These are phyloP conservation scores for Sebastes variabilis DNA, from an alignment of 2,797 vertebrate genomes.

Conservation along the genomic window DNA sequence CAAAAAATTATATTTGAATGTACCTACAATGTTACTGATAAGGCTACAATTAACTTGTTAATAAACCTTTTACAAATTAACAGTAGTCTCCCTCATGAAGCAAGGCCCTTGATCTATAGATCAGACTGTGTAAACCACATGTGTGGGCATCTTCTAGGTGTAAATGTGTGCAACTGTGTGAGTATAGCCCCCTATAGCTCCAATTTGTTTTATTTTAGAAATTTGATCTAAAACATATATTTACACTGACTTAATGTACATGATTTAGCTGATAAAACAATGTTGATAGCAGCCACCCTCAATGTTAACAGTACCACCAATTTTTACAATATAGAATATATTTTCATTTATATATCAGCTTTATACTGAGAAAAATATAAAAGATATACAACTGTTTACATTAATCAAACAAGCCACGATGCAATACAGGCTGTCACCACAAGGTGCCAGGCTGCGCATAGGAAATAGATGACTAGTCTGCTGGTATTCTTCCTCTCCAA, in stretches of 20 bases:
- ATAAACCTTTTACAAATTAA: no score
- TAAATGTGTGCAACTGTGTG: not conserved
- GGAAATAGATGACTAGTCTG: not conserved
- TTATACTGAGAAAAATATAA: not conserved
- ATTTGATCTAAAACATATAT: not conserved
- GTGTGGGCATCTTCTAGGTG: not conserved
- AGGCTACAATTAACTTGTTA: no score
- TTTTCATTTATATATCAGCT: not conserved
- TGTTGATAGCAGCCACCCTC: not conserved
- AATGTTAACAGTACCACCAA: not conserved
- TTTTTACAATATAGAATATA: not conserved
- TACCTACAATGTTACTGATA: no score
- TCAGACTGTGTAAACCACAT: not conserved
- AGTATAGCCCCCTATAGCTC: not conserved
- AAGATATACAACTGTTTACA: not conserved
- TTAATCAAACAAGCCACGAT: not conserved
- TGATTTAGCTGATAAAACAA: not conserved
- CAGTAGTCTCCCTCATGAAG: not conserved
- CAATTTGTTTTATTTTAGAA: not conserved
- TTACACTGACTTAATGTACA: not conserved
- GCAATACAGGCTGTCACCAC: constrained; percentile 4
- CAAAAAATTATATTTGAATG: no score
- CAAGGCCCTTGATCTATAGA: not conserved
- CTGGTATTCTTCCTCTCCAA: not conserved
- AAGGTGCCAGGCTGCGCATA: constrained; percentile 31